These are phyloP conservation scores for Crenichthys baileyi DNA, from an alignment of 2,797 vertebrate genomes.

Conservation along the genomic window DNA sequence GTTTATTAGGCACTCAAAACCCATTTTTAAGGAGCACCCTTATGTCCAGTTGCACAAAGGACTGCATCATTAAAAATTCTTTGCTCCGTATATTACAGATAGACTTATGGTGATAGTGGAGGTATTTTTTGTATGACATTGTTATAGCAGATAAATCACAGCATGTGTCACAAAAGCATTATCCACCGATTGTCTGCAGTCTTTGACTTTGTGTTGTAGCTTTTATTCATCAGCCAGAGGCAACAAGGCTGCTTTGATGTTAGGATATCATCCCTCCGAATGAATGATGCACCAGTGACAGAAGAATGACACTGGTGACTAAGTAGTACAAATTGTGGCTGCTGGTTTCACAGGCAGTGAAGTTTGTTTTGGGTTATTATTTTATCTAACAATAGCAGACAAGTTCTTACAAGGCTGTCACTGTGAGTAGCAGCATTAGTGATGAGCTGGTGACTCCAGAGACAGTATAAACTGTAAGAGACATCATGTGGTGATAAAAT, in stretches of 20 bases:
- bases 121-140: background rate
- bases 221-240: slow-evolving; percentile 29
- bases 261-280: slow-evolving; percentile 38
- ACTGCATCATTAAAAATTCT: background rate
- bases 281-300: slow-evolving; percentile 53
- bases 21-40: background rate
- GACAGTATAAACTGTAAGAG: slow-evolving; percentile 32
- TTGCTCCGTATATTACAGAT: background rate
- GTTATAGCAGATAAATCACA: slow-evolving; percentile 16
- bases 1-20: background rate
- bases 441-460: slow-evolving; percentile 39
- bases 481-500: slow-evolving; percentile 12
- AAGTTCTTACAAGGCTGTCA: slow-evolving; percentile 37
- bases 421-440: slow-evolving; percentile 29
- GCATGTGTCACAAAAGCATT: slow-evolving; percentile 17
- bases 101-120: background rate
- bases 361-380: slow-evolving; percentile 50
- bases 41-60: background rate
- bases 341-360: slow-evolving; percentile 37
- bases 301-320: slow-evolving; percentile 48
- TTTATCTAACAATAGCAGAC: slow-evolving; percentile 41
- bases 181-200: slow-evolving; percentile 16
- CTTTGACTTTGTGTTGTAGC: slow-evolving; percentile 22
- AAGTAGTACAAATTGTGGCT: slow-evolving; percentile 47
- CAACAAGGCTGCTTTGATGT: slow-evolving; percentile 17